Base-by-base conservation (phyloP, 1,140 invertebrate genomes). In the Drosophila ficusphila region DNA sequence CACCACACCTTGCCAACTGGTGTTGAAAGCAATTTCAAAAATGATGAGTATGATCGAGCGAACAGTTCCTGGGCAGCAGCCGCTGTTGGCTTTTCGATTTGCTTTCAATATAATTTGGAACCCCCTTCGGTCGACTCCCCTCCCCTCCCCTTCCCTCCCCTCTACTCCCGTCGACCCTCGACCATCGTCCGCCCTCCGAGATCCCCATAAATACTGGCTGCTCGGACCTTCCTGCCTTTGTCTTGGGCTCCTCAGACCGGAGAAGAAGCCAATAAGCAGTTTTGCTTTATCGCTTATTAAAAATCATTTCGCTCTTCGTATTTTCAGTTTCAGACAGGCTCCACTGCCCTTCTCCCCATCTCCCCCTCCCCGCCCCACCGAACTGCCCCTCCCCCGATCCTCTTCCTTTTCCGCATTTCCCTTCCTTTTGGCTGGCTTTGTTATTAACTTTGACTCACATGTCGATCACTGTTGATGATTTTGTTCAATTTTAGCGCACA, bases 11-110 rank as follows among this genome's bases (percentile, higher is more conserved):
- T 67, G 73, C 53, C 42, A 82, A 89, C 85, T 90, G 89, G 89
- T 90, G 89, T 90, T 90, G 89, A 90, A 90, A 90, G 89, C 89
- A 90, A 90, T 90, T 90, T 90, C 78, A 90, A 90, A 90, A 90
- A 90, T 90, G 89, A 90, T 90, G 89, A 90, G 89, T 90, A 90
- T 90, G 89, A 90, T 89, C 82, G 82, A 90, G 79, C 82, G 82
- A 90, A 82, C 68, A 75, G 74, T 88, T 65, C 38, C 44, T 49
- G 38, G 36, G 47, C 16, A 18, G 48, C 61, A 12, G 79, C 79
- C 77, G 79, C 70, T 85, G 75, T 79, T 86, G 79, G 62, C 68
- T 88, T 86, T 86, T 86, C 76, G 82, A 88, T 86, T 86, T 86
- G 77, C 82, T 82, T 88, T 78, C 74, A 86, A 86, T 86, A 86